phyloP scores from a whole-genome alignment of 2,797 vertebrate genomes.

The Microcaecilia unicolor region DNA sequence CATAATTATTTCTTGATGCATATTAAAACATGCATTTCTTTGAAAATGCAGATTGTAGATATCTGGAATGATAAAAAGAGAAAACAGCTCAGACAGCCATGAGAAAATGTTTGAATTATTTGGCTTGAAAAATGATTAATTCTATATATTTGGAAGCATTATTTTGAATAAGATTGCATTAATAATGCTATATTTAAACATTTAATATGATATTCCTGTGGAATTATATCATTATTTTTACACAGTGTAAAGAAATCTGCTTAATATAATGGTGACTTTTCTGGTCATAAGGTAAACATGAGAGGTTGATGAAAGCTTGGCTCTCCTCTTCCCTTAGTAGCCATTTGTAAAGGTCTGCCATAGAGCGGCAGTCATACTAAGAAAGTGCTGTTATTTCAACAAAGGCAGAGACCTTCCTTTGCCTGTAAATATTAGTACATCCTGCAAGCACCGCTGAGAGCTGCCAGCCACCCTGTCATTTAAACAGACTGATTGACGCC shows the following conservation, averaged over 20 bases:
- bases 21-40: too few species aligned
- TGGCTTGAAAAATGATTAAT: too few species aligned
- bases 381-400: constrained; percentile 49
- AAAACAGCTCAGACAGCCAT: too few species aligned
- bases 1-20: too few species aligned
- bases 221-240: constrained; percentile 66
- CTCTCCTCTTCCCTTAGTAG: constrained; percentile 38
- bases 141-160: too few species aligned
- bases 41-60: too few species aligned
- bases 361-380: constrained; percentile 34
- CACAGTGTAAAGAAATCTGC: constrained; percentile 42
- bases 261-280: constrained; percentile 47
- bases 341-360: constrained; percentile 40
- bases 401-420: constrained; percentile 42
- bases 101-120: too few species aligned
- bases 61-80: too few species aligned
- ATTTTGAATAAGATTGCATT: too few species aligned
- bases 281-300: constrained; percentile 42
- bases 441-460: constrained; percentile 37
- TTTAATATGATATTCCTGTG: constrained; percentile 42
- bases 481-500: constrained; percentile 42
- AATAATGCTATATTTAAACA: too few species aligned
- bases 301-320: constrained; percentile 35
- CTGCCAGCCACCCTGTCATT: constrained; percentile 49
- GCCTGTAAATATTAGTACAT: constrained; percentile 54